Base-by-base conservation (phyloP, 2,888 invertebrate genomes). In the Pelosia muscerda region DNA sequence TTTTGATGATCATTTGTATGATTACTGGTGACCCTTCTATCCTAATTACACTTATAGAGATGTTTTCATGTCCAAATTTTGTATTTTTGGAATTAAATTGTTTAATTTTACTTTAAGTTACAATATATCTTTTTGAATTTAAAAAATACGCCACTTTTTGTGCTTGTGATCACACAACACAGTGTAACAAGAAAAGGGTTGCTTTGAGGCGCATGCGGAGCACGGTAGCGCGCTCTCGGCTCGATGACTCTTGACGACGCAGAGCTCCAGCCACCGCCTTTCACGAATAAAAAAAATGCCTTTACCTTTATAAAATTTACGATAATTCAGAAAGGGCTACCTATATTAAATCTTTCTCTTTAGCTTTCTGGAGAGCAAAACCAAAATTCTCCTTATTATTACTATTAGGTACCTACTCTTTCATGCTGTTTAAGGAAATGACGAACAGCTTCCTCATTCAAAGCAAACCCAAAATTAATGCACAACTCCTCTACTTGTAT, bases 161-260 rank as follows among this genome's bases (percentile, higher is more conserved):
- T 85, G 85, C 88, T 90, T 91, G 91, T 91, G 86, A 89, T 86
- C 78, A 80, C 77, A 81, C 76, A 75, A 86, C 84, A 90, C 84
- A 89, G 87, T 88, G 85, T 85, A 86, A 84, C 78, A 87, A 86
- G 87, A 81, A 85, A 86, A 86, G 84, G 83, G 84, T 86, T 89
- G 87, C 89, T 92, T 91, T 90, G 91, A 89, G 84, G 88, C 88
- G 87, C 88, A 90, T 87, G 89, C 88, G 88, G 86, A 76, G 81
- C 86, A 78, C 65, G 85, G 86, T 76, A 77, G 82, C 84, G 77
- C 78, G 86, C 91, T 84, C 93, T 92, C 83, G 84, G 83, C 92
- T 93, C 81, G 86, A 94, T 92, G 91, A 86, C 90, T 81, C 93
- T 94, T 86, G 85, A 92, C 87, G 85, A 75, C 84, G 86, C 82